Evolutionary conservation across 30 jellyfish, hydroid and myxozoan genomes (phyloP).

Genomic region (Mastigias papua): DNA sequence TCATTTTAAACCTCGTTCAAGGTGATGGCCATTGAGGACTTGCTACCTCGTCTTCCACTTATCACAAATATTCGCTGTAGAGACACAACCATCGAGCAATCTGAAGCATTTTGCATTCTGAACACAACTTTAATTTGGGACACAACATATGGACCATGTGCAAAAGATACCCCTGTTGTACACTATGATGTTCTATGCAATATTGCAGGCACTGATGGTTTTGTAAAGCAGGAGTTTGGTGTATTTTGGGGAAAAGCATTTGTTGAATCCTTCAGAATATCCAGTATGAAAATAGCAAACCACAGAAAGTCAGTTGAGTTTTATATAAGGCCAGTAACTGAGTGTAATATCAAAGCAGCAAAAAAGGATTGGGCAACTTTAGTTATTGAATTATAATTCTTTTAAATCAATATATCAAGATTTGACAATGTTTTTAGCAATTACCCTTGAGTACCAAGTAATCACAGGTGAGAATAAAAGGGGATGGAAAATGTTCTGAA

Average conservation of each 20-base stretch:
- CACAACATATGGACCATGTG: neutral
- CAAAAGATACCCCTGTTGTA: neutral
- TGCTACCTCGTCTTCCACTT: conserved; percentile 27
- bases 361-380: conserved; percentile 35
- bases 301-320: neutral
- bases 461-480: too few species aligned
- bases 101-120: neutral
- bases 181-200: conserved; percentile 30
- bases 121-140: conserved; percentile 61
- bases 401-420: too few species aligned
- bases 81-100: conserved; percentile 19
- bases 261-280: conserved; percentile 42
- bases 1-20: neutral
- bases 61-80: conserved; percentile 48
- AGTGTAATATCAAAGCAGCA: conserved; percentile 18
- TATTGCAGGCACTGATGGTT: neutral
- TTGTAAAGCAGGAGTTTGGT: conserved; percentile 8
- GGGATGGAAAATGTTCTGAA: too few species aligned
- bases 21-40: conserved; percentile 26
- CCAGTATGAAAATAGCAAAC: conserved; percentile 1
- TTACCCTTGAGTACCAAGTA: too few species aligned
- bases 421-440: too few species aligned
- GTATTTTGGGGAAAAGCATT: conserved; percentile 45
- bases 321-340: conserved; percentile 28
- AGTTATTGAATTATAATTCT: conserved; percentile 25